Percentiles rank a stretch among this genome's conserved stretches.
Conservation (phyloP, 2,797 vertebrate species). For the Erpetoichthys calabaricus region DNA sequence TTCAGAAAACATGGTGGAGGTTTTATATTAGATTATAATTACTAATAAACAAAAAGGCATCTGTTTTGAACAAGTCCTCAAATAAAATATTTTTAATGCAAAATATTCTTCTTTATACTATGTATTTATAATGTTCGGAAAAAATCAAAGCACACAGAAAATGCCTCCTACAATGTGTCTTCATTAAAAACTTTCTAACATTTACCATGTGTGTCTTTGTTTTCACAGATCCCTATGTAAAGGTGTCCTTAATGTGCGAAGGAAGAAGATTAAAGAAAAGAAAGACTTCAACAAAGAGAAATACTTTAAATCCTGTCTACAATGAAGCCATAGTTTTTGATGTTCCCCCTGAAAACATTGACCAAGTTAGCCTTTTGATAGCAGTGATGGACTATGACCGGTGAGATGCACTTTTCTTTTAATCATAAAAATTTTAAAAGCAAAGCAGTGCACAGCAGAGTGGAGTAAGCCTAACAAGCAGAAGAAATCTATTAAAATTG, state of each 20-base stretch:
- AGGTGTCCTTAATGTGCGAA: constrained; percentile 95
- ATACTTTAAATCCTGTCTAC: constrained; percentile 93
- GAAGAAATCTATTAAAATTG: too few relatives aligned
- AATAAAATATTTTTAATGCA: too few relatives aligned
- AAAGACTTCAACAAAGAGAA: constrained; percentile 96
- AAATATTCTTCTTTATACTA: too few relatives aligned
- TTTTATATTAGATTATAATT: too few relatives aligned
- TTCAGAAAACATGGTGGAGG: too few relatives aligned
- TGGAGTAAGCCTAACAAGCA: too few relatives aligned
- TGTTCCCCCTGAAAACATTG: constrained; percentile 88
- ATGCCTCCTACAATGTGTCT: not conserved
- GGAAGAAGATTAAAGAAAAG: constrained; percentile 90
- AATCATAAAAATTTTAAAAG: not conserved
- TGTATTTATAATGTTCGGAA: too few relatives aligned
- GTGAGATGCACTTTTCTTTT: constrained; percentile 48
- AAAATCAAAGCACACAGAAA: too few relatives aligned
- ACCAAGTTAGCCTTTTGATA: constrained; percentile 91
- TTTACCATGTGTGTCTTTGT: constrained; percentile 11
- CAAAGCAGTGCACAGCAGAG: too few relatives aligned
- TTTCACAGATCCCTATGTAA: constrained; percentile 86
- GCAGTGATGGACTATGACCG: constrained; percentile 98
- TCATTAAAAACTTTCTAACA: not conserved
- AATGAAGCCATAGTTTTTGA: constrained; percentile 99
- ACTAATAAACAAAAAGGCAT: too few relatives aligned
- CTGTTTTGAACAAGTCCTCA: too few relatives aligned